phyloP scores from a whole-genome alignment of 2,888 invertebrate species.

The Cerastoderma edule region DNA sequence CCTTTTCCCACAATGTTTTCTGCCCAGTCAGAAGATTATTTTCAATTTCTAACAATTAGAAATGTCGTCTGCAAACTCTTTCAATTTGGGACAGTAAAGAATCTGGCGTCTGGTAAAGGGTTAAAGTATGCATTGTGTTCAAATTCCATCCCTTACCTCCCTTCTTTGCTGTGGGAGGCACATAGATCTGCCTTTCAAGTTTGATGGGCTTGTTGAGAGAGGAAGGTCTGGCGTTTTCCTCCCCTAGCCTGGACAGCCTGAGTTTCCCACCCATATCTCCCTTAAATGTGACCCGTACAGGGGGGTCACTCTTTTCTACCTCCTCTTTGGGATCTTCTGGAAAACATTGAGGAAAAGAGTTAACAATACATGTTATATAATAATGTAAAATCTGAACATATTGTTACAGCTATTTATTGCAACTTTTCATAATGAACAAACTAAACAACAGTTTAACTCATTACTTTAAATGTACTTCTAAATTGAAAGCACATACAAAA shows the following conservation, averaged over 20 bases:
- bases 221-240: slow-evolving; percentile 34
- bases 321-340: neutral
- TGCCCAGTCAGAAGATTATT: no score
- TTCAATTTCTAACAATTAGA: no score
- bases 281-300: slow-evolving; percentile 47
- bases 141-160: slow-evolving; percentile 29
- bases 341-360: neutral
- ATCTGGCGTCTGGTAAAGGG: no score
- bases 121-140: no score
- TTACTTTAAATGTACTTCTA: neutral
- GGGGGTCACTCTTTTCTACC: slow-evolving; percentile 28
- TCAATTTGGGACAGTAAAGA: no score
- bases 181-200: slow-evolving; percentile 51
- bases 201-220: slow-evolving; percentile 29
- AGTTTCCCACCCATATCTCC: slow-evolving; percentile 31
- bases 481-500: no score
- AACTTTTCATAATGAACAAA: no score
- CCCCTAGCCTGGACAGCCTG: slow-evolving; percentile 32
- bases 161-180: slow-evolving; percentile 48
- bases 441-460: no score
- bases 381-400: neutral
- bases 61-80: no score
- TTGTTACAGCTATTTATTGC: neutral
- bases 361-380: neutral
- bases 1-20: no score